A percentile compares a stretch with the other conserved stretches of the same genome.
These are phyloP conservation scores for Zoanthus sociatus DNA, from an alignment of 92 coral and sea anemone genomes.

Conservation along the genomic window DNA sequence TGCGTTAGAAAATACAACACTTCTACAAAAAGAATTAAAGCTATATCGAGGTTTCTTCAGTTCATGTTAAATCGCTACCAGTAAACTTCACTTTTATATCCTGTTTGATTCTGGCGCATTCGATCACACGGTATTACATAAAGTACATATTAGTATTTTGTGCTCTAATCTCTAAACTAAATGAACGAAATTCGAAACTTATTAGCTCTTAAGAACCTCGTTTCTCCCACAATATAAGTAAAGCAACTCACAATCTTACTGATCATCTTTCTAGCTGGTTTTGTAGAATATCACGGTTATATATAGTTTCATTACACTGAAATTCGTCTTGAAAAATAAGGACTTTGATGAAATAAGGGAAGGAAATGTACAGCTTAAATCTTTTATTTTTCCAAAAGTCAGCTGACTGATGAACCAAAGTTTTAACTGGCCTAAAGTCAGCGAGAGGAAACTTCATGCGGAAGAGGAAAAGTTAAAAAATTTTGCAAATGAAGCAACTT, in stretches of 20 bases:
- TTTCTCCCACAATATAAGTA: neutral
- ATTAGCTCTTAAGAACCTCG: neutral
- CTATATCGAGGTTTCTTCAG: neutral
- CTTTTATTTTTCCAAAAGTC: neutral
- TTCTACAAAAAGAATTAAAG: constrained; percentile 22
- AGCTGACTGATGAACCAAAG: constrained; percentile 18
- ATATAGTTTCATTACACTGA: neutral
- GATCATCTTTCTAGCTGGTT: neutral
- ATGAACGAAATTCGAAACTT: neutral
- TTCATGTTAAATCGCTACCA: neutral
- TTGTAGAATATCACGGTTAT: neutral
- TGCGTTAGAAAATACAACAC: constrained; percentile 39
- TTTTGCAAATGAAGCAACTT: constrained; percentile 46
- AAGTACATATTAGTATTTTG: neutral
- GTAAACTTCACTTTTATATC: neutral
- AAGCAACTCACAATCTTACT: neutral
- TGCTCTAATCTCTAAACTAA: neutral
- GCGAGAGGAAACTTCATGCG: constrained; percentile 27
- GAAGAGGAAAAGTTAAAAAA: constrained; percentile 40
- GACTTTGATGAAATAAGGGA: neutral
- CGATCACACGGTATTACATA: neutral
- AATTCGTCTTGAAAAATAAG: neutral
- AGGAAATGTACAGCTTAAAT: neutral
- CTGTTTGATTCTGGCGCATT: constrained; percentile 1
- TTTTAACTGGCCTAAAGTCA: neutral